phyloP scores from a whole-genome alignment of 1,140 invertebrate species.

The Atta cephalotes region DNA sequence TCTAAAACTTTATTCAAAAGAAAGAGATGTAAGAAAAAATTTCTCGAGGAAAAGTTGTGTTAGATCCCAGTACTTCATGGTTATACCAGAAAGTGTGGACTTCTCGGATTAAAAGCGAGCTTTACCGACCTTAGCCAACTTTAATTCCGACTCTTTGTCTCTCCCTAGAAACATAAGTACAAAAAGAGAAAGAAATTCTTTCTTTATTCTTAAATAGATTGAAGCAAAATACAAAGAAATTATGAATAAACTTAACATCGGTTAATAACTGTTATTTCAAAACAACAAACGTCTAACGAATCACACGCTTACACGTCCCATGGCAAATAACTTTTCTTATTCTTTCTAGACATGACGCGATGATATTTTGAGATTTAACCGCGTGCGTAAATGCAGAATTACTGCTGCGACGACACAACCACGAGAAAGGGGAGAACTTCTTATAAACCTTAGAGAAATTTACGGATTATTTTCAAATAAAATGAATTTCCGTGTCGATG shows the following conservation, averaged over 20 bases:
- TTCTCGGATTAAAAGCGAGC: slow-evolving; percentile 11
- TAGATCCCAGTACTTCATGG: neutral
- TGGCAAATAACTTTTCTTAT: slow-evolving; percentile 22
- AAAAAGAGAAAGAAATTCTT: slow-evolving; percentile 15
- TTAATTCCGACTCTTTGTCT: slow-evolving; percentile 37
- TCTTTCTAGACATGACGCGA: neutral
- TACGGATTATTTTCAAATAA: slow-evolving; percentile 39
- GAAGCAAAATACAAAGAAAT: neutral
- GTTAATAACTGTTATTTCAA: neutral
- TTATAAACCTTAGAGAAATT: slow-evolving; percentile 12
- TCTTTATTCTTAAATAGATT: neutral
- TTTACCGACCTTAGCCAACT: slow-evolving; percentile 20
- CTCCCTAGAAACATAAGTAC: neutral
- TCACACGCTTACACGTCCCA: neutral
- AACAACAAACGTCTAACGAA: neutral
- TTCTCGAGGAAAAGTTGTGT: neutral
- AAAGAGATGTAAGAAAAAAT: neutral
- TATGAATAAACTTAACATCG: slow-evolving; percentile 19
- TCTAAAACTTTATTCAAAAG: neutral
- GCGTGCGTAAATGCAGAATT: slow-evolving; percentile 38
- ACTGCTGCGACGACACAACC: neutral
- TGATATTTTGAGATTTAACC: slow-evolving; percentile 35
- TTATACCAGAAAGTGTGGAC: slow-evolving; percentile 25
- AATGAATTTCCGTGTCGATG: slow-evolving; percentile 25
- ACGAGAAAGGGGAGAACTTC: neutral